These are phyloP conservation scores for Athalia cordata DNA, from an alignment of 2,888 invertebrate genomes.

Conservation along the genomic window DNA sequence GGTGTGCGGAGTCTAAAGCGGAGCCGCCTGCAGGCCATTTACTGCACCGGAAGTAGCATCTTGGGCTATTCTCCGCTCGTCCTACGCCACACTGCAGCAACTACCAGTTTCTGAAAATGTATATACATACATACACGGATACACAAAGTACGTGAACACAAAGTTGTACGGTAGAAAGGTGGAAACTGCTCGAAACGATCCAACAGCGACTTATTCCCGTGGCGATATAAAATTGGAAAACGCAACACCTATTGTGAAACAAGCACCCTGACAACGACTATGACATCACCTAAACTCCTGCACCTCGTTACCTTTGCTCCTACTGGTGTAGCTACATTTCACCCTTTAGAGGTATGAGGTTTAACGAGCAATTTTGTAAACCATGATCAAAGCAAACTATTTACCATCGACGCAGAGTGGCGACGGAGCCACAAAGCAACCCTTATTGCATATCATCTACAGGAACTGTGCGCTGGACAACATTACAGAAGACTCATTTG, in stretches of 20 bases:
- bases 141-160: too few relatives aligned
- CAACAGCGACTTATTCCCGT: not conserved
- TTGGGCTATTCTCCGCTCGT: slow-evolving; percentile 39
- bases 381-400: slow-evolving; percentile 18
- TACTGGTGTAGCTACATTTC: too few relatives aligned
- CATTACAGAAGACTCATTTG: not conserved
- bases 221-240: slow-evolving; percentile 33
- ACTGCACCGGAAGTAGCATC: slow-evolving; percentile 41
- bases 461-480: not conserved
- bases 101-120: slow-evolving; percentile 22
- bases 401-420: not conserved
- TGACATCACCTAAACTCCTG: not conserved
- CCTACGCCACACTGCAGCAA: slow-evolving; percentile 21
- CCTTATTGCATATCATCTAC: not conserved
- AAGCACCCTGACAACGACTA: not conserved
- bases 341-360: not conserved
- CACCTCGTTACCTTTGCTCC: too few relatives aligned
- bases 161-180: not conserved
- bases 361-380: not conserved
- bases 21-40: slow-evolving; percentile 28
- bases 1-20: not conserved
- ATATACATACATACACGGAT: not conserved
- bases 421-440: not conserved
- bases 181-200: slow-evolving; percentile 26
- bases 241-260: not conserved